These are phyloP conservation scores for Blastomussa wellsi DNA, from an alignment of 92 coral and sea anemone species.

Conservation along the genomic window DNA sequence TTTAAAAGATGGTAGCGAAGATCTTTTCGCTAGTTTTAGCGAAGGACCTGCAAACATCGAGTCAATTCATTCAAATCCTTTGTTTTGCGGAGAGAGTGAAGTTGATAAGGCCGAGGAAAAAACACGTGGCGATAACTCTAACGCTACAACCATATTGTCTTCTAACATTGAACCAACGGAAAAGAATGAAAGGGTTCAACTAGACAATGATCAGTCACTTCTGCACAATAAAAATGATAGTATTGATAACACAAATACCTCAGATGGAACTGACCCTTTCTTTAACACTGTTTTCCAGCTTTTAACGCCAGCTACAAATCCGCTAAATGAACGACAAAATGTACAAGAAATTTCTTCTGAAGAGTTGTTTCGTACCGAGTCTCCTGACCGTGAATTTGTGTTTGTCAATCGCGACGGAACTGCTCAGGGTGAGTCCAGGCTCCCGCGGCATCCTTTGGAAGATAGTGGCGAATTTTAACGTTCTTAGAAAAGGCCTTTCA, in stretches of 20 bases:
- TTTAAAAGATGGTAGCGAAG: not conserved
- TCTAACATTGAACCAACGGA: not conserved
- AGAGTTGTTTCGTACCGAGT: not conserved
- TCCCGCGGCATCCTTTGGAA: constrained; percentile 69
- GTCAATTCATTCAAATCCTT: constrained; percentile 8
- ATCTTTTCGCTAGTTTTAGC: constrained; percentile 2
- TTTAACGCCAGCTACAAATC: not conserved
- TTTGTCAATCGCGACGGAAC: constrained; percentile 87
- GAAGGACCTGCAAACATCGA: not conserved
- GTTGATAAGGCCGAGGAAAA: not conserved
- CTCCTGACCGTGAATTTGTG: constrained; percentile 65
- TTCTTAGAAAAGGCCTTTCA: not conserved
- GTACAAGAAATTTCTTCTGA: no score
- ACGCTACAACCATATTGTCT: not conserved
- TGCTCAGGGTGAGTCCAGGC: constrained; percentile 48
- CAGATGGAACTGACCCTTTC: constrained; percentile 6
- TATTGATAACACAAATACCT: not conserved
- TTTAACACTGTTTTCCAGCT: not conserved
- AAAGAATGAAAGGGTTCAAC: not conserved
- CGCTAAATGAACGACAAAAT: not conserved
- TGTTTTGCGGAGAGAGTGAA: constrained; percentile 4
- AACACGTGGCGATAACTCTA: not conserved
- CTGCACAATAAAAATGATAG: not conserved
- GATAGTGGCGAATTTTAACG: constrained; percentile 13
- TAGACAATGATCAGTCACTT: not conserved